Conservation (phyloP, 1,140 invertebrate species). For the Scaptomyza graminum region DNA sequence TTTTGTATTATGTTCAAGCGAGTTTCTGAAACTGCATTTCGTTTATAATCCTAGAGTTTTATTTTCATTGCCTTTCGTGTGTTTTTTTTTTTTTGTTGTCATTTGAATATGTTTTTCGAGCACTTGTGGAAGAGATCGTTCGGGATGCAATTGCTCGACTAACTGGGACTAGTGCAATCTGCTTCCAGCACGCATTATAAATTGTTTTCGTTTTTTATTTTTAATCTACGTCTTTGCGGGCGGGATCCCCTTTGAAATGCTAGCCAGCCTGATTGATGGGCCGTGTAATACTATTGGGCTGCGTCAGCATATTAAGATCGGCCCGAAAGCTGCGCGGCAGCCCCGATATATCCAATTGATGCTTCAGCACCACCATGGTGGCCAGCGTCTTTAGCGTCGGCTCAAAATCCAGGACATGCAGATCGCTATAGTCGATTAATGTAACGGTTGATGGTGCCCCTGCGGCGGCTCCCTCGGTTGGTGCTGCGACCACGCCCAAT, state of each 20-base stretch:
- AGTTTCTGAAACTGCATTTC: slow-evolving; percentile 55
- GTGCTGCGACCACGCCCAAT: slow-evolving; percentile 32
- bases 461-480: slow-evolving; percentile 8
- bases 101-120: slow-evolving; percentile 8
- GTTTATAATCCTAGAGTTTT: slow-evolving; percentile 29
- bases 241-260: slow-evolving; percentile 14
- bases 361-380: slow-evolving; percentile 86
- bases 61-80: background rate
- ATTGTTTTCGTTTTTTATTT: background rate
- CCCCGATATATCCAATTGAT: slow-evolving; percentile 86
- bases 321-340: slow-evolving; percentile 87
- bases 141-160: slow-evolving; percentile 28
- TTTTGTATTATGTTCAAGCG: slow-evolving; percentile 21
- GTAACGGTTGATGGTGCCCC: slow-evolving; percentile 3
- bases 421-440: slow-evolving; percentile 91
- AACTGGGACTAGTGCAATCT: slow-evolving; percentile 29
- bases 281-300: slow-evolving; percentile 83
- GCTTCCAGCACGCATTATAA: slow-evolving; percentile 13
- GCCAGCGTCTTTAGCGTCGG: slow-evolving; percentile 89
- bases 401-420: slow-evolving; percentile 90
- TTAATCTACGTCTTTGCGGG: background rate
- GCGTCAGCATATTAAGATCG: slow-evolving; percentile 85
- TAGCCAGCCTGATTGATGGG: slow-evolving; percentile 81
- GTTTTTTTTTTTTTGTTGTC: background rate
- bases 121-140: slow-evolving; percentile 43